Evolutionary conservation across 1,140 invertebrate genomes (phyloP).

Genomic region (Lepidurus arcticus): DNA sequence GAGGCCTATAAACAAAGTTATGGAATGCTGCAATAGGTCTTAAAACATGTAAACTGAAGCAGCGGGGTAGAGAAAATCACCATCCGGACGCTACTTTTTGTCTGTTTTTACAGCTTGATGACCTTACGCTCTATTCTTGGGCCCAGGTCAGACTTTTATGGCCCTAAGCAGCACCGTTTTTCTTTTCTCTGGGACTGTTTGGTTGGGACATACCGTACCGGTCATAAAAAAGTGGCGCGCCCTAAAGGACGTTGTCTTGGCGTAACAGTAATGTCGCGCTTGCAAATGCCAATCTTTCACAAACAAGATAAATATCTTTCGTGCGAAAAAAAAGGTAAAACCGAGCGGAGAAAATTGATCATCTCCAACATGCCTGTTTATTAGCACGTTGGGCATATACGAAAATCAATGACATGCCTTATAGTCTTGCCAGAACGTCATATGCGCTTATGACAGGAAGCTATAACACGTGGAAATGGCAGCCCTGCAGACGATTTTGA

Average conservation of each 20-base stretch:
- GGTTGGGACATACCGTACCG: not conserved
- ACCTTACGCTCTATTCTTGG: not conserved
- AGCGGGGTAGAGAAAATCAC: not conserved
- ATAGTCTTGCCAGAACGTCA: not conserved
- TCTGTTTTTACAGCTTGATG: constrained; percentile 8
- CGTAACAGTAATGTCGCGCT: not conserved
- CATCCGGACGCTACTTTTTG: not conserved
- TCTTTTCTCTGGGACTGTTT: not conserved
- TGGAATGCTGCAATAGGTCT: constrained; percentile 6
- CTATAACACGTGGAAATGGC: not conserved
- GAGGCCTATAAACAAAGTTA: not conserved
- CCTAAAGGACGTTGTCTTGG: not conserved
- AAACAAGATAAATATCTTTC: not conserved
- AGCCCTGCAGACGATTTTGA: not conserved
- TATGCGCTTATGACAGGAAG: not conserved
- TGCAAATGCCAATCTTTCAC: not conserved
- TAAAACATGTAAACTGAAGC: constrained; percentile 16
- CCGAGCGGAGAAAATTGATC: too few species aligned
- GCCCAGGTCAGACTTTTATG: constrained; percentile 17
- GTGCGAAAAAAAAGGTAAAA: too few species aligned
- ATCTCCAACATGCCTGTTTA: not conserved
- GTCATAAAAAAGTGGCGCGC: not conserved
- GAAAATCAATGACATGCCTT: not conserved
- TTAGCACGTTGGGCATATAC: not conserved
- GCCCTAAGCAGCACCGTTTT: constrained; percentile 2